Base-by-base conservation (phyloP, 2,888 invertebrate species). In the Diarsia brunnea region DNA sequence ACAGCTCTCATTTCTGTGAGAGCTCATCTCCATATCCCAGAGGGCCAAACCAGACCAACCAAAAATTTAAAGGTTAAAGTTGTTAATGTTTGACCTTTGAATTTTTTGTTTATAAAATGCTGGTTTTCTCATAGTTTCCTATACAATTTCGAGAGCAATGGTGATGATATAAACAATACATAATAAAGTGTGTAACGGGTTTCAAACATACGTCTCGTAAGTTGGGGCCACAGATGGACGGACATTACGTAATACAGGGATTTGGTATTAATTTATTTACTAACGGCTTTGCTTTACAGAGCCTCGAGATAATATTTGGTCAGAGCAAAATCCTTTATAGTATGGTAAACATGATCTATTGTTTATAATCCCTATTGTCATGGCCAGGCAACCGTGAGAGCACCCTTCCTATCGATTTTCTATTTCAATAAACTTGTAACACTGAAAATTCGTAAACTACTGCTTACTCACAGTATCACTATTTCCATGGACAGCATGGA, bases 361-460 rank as follows among this genome's bases (percentile, higher is more conserved):
- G 51, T 74, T 51, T 12, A 38, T 74, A 45, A 47, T 24, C 14
- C 1, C 45, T 16, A 47, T 61, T 24, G 21, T 53, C 12, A 21
- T 21, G 11, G 16, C 8, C 16, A 21, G 16, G n/a, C 16, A 63
- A 63, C n/a, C 63, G 63, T 63, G 43, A n/a, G n/a, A 43, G 43
- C 43, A 47, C 10, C 21, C 45, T 75, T 53, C 7, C 19, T 12
- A 61, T 75, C 21, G 24, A 47, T 75, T 21, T n/a, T 75, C 10
- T 27, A 12, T 47, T 2, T 1, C 2, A 71, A 53, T 45, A 19
- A 55, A 31, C 53, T 45, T 21, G n/a, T 24, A 7, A n/a, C 4
- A 0, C 1, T 10, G n/a, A 61, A 43, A 45, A n/a, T 61, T 19
- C 1, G 21, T n/a, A 19, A 51, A 43, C 14, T n/a, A 27, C 16